Conservation (phyloP, 2,888 invertebrate genomes). For the Sycophila texana region DNA sequence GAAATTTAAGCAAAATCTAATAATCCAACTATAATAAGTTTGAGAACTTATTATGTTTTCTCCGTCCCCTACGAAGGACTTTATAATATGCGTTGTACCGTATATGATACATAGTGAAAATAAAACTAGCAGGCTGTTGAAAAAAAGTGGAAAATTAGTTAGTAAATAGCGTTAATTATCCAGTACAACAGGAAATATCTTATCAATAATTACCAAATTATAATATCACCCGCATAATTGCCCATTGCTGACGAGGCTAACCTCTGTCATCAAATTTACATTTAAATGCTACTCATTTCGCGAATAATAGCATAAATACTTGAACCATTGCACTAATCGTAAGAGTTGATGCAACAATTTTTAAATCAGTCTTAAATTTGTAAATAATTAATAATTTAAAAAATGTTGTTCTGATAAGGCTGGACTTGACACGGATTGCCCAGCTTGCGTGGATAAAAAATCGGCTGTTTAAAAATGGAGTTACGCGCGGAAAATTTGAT, state of each 20-base stretch:
- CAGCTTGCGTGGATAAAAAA: slow-evolving; percentile 23
- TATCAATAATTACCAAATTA: slow-evolving; percentile 70
- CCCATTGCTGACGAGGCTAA: slow-evolving; percentile 65
- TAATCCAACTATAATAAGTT: slow-evolving; percentile 83
- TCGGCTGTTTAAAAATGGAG: slow-evolving; percentile 41
- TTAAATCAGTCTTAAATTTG: slow-evolving; percentile 13
- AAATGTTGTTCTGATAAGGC: too few relatives aligned
- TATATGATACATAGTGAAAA: slow-evolving; percentile 76
- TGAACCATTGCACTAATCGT: slow-evolving; percentile 33
- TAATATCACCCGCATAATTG: slow-evolving; percentile 71
- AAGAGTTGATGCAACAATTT: slow-evolving; percentile 20
- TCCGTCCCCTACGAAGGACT: slow-evolving; percentile 66
- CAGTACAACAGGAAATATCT: neutral
- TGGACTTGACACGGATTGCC: slow-evolving; percentile 20
- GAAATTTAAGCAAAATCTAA: slow-evolving; percentile 87
- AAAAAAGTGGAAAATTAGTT: slow-evolving; percentile 61
- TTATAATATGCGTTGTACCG: slow-evolving; percentile 74
- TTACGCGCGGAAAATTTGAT: slow-evolving; percentile 1
- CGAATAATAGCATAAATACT: slow-evolving; percentile 10
- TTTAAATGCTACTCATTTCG: slow-evolving; percentile 22
- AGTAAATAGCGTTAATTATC: slow-evolving; percentile 4
- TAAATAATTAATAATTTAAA: slow-evolving; percentile 33
- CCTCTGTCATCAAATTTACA: slow-evolving; percentile 40
- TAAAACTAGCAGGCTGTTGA: slow-evolving; percentile 75
- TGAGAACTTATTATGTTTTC: slow-evolving; percentile 65